Conservation (phyloP, 2,888 invertebrate genomes). For the Lycia hirtaria region DNA sequence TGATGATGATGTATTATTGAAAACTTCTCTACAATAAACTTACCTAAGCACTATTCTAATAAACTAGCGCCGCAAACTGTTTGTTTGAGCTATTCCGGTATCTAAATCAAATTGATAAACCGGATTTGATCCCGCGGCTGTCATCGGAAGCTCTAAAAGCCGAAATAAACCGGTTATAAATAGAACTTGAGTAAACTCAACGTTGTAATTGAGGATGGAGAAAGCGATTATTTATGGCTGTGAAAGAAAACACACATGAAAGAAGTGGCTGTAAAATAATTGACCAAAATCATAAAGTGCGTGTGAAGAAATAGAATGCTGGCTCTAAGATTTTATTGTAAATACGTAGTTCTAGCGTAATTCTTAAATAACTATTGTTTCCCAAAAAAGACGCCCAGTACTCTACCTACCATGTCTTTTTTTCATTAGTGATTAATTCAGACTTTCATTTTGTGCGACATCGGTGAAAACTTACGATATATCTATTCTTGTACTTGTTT, state of each 20-base stretch:
- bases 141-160: constrained; percentile 24
- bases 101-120: constrained; percentile 4
- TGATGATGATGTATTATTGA: not conserved
- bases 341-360: no score
- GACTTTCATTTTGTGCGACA: no score
- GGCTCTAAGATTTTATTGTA: no score
- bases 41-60: no score
- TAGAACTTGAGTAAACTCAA: constrained; percentile 14
- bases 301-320: no score
- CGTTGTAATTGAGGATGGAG: constrained; percentile 9
- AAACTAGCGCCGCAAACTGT: constrained; percentile 2
- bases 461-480: no score
- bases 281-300: no score
- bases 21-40: not conserved
- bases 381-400: no score
- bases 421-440: no score
- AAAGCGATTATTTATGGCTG: constrained; percentile 13
- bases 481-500: no score
- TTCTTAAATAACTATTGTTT: no score
- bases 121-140: constrained; percentile 3
- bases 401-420: no score
- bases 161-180: constrained; percentile 13
- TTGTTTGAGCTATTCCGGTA: constrained; percentile 8
- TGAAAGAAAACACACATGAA: not conserved
- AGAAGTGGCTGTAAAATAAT: not conserved